Base-by-base conservation (phyloP, 2,888 invertebrate species). In the Agrilus mali region DNA sequence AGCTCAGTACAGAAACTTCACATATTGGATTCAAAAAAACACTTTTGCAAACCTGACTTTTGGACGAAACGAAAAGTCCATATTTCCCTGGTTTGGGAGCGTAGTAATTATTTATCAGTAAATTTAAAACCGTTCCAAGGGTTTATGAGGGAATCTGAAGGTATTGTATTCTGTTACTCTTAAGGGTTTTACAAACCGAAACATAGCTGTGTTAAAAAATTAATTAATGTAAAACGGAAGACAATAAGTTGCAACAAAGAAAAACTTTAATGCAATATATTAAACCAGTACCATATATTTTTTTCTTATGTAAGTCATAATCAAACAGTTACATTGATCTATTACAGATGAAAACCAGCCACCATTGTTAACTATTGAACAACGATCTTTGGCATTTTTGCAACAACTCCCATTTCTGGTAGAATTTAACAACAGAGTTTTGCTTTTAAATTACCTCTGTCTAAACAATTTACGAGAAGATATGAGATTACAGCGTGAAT, bases 361-460 rank as follows among this genome's bases (percentile, higher is more conserved):
- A 1, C 88, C 88, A 0, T 67, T 93, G 50, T 87, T 92, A 0
- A 86, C 86, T 6, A 86, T 84, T 50, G 94, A 95, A 66, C 76
- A 89, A 33, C 75, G 94, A 43, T 86, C 89, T 2, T 72, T 93
- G 36, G 88, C 90, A 0, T 81, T 97, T 47, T 69, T 97, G 14
- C 80, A 86, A 45, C 90, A 95, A 65, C 80, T 97, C 48, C 97
- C 97, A 0, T 98, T 97, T 67, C 82, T 94, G 12, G 84, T 97
- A 38, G 82, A 89, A 10, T 97, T 97, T 63, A 82, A 84, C 52
- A 86, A 92, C 46, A 74, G 97, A 47, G 89, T 96, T 5, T 73
- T 86, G 48, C 84, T 93, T 45, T 76, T 89, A 47, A 85, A 89
- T 61, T 82, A 83, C 33, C 68, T 89, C 42, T 76, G 67, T 47